A percentile compares a stretch with the other conserved stretches of the same genome.
phyloP scores from a whole-genome alignment of 2,888 invertebrate species.

The Epinotia ramella region DNA sequence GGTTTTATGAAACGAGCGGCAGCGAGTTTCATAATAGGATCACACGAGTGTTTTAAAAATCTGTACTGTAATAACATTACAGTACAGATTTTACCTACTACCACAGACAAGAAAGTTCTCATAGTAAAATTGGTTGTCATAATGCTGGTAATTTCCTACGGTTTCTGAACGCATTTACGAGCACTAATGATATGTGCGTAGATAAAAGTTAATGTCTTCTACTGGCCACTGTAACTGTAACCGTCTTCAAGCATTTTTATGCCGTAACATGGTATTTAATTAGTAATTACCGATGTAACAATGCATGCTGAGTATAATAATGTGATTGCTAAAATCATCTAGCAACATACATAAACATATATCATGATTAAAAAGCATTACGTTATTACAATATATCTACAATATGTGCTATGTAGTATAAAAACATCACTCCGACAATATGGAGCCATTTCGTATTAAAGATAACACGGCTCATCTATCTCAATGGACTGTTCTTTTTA shows the following conservation, averaged over 20 bases:
- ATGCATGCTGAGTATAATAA: conserved; percentile 3
- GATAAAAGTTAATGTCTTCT: not conserved
- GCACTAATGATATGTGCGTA: too few species aligned
- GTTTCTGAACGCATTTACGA: too few species aligned
- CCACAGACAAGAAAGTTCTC: too few species aligned
- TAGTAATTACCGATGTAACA: not conserved
- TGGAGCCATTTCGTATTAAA: conserved; percentile 52
- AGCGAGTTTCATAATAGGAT: too few species aligned
- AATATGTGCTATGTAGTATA: conserved; percentile 18
- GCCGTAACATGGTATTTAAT: not conserved
- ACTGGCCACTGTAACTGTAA: not conserved
- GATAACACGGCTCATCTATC: conserved; percentile 59
- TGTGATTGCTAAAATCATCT: conserved; percentile 3
- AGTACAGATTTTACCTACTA: too few species aligned
- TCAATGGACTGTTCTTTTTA: conserved; percentile 63
- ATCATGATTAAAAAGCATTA: conserved; percentile 30
- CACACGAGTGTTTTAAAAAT: too few species aligned
- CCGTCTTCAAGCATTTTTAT: not conserved
- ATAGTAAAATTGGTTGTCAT: too few species aligned
- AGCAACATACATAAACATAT: conserved; percentile 3
- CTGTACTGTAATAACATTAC: too few species aligned
- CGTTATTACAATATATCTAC: conserved; percentile 31
- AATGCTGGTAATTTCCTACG: too few species aligned
- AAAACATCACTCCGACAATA: conserved; percentile 47
- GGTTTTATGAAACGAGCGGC: too few species aligned